These are phyloP conservation scores for Cerastoderma edule DNA, from an alignment of 2,888 invertebrate species.

Conservation along the genomic window DNA sequence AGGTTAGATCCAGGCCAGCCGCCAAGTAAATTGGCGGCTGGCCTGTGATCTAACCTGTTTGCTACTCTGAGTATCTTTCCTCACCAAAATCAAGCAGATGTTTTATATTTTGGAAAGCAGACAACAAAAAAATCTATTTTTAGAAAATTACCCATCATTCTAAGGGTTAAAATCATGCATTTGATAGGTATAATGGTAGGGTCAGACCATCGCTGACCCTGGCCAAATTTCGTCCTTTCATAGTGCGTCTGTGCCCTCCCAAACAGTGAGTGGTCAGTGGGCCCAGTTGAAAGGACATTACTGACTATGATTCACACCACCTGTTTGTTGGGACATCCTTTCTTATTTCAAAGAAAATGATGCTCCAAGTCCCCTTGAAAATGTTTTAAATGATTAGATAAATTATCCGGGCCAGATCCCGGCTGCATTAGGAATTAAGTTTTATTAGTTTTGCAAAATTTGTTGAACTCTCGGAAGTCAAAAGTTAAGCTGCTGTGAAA, in stretches of 20 bases:
- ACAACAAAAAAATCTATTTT: too few species aligned
- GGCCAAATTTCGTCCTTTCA: slow-evolving; percentile 47
- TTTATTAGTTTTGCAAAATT: slow-evolving; percentile 66
- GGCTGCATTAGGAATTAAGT: slow-evolving; percentile 64
- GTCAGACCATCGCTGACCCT: slow-evolving; percentile 60
- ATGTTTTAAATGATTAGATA: slow-evolving; percentile 63
- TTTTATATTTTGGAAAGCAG: too few species aligned
- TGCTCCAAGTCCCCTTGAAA: slow-evolving; percentile 53
- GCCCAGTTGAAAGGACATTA: slow-evolving; percentile 49
- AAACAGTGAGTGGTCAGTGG: slow-evolving; percentile 20
- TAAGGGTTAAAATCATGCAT: slow-evolving; percentile 54
- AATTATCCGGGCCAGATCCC: slow-evolving; percentile 57
- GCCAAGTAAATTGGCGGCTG: too few species aligned
- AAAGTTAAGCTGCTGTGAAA: slow-evolving; percentile 40
- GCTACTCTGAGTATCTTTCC: too few species aligned
- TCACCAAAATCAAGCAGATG: too few species aligned
- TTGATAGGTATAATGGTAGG: slow-evolving; percentile 61
- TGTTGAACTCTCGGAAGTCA: slow-evolving; percentile 53
- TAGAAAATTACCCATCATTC: too few species aligned
- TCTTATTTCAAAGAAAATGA: slow-evolving; percentile 59
- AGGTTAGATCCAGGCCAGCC: too few species aligned
- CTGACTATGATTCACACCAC: slow-evolving; percentile 56
- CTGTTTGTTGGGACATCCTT: slow-evolving; percentile 60
- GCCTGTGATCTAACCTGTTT: too few species aligned
- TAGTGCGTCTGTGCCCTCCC: slow-evolving; percentile 40